These are phyloP conservation scores for Noctua janthe DNA, from an alignment of 2,888 invertebrate species.

Conservation along the genomic window DNA sequence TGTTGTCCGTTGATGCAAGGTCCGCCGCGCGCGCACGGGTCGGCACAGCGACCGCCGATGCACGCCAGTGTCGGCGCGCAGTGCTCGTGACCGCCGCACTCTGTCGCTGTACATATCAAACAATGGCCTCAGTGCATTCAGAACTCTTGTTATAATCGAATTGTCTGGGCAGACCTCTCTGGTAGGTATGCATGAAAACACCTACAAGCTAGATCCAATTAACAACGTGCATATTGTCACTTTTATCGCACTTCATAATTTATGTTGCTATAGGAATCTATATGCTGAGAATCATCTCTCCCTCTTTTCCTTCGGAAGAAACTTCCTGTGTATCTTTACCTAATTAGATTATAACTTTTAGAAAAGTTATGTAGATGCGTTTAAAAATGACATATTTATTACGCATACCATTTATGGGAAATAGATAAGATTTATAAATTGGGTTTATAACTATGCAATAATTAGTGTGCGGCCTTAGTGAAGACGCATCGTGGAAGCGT, in stretches of 20 bases:
- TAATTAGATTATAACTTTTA: background rate
- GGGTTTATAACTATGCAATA: conserved; percentile 17
- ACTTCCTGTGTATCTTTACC: background rate
- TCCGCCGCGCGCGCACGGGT: conserved; percentile 94
- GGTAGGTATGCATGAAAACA: conserved; percentile 18
- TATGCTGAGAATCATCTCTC: conserved; percentile 16
- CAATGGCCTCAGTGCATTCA: conserved; percentile 46
- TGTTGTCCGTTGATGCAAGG: conserved; percentile 94
- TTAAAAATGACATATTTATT: background rate
- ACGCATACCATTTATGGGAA: conserved; percentile 3
- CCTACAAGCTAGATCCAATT: background rate
- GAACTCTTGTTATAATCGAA: conserved; percentile 11
- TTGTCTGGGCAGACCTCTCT: background rate
- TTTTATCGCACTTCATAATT: conserved; percentile 6
- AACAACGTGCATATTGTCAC: conserved; percentile 18
- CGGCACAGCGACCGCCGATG: conserved; percentile 94
- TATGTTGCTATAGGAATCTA: background rate
- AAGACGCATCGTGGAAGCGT: background rate
- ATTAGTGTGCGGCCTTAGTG: background rate
- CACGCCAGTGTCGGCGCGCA: conserved; percentile 95
- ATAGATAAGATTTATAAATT: conserved; percentile 2
- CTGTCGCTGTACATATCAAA: conserved; percentile 91
- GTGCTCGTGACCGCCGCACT: conserved; percentile 94
- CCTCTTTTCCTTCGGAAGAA: conserved; percentile 5
- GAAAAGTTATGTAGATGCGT: background rate